Conservation (phyloP, 2,888 invertebrate genomes). For the Melolontha melolontha region DNA sequence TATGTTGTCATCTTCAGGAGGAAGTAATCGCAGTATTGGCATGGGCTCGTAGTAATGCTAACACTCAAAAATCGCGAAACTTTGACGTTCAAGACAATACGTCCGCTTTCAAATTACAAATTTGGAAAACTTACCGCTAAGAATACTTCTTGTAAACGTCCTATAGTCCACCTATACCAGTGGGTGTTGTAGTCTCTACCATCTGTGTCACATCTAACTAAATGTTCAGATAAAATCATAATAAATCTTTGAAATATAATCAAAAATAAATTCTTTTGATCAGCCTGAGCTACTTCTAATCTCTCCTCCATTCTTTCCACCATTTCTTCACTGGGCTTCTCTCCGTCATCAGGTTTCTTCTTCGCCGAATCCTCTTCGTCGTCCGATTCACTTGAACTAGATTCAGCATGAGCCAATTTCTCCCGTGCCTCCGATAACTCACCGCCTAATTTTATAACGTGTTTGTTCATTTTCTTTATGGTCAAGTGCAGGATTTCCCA, state of each 20-base stretch:
- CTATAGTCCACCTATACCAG: constrained; percentile 97
- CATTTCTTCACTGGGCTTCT: constrained; percentile 82
- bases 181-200: constrained; percentile 92
- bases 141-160: constrained; percentile 94
- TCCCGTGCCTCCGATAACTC: constrained; percentile 90
- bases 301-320: constrained; percentile 97
- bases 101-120: too few relatives aligned
- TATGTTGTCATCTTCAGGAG: too few relatives aligned
- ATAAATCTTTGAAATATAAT: constrained; percentile 99
- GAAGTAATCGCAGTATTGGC: too few relatives aligned
- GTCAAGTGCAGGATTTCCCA: constrained; percentile 98
- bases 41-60: too few relatives aligned
- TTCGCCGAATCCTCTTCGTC: constrained; percentile 67
- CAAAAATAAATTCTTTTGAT: constrained; percentile 96
- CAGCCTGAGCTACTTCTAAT: constrained; percentile 92
- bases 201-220: constrained; percentile 93
- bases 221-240: constrained; percentile 96
- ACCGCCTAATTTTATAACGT: constrained; percentile 85
- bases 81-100: too few relatives aligned
- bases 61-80: too few relatives aligned
- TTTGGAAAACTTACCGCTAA: constrained; percentile 76
- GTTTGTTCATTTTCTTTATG: constrained; percentile 96
- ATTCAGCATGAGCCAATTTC: constrained; percentile 85
- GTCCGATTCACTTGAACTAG: constrained; percentile 85
- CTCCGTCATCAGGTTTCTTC: constrained; percentile 64